A percentile compares a stretch with the other conserved stretches of the same genome.
phyloP scores from a whole-genome alignment of 2,888 invertebrate species.

The Acanthacorydalis orientalis region DNA sequence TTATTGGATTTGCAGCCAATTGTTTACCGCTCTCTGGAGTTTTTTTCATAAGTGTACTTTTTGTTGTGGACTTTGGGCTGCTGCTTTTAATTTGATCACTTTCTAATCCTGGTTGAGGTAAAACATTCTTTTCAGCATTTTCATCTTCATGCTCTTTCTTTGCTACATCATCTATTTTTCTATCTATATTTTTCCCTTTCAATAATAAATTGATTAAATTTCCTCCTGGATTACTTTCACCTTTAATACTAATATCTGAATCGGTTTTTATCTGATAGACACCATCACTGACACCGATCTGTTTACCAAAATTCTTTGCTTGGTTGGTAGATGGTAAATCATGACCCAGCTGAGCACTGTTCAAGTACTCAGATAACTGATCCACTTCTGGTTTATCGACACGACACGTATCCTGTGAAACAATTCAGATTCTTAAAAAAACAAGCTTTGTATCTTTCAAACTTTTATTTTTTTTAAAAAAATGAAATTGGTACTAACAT shows the following conservation, averaged over 20 bases:
- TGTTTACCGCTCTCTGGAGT: no score
- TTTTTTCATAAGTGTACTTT: background rate
- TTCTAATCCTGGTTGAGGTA: slow-evolving; percentile 6
- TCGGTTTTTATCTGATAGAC: slow-evolving; percentile 10
- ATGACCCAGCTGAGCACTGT: background rate
- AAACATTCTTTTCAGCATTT: slow-evolving; percentile 7
- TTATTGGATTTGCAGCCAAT: slow-evolving; percentile 4
- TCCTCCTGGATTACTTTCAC: background rate
- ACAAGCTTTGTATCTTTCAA: background rate
- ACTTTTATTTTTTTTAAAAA: background rate
- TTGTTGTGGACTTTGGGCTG: slow-evolving; percentile 7
- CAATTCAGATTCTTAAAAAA: background rate
- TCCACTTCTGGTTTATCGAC: background rate
- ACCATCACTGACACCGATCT: slow-evolving; percentile 8
- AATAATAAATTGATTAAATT: slow-evolving; percentile 1
- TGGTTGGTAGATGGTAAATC: slow-evolving; percentile 3
- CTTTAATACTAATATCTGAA: slow-evolving; percentile 4
- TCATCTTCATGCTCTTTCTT: slow-evolving; percentile 7
- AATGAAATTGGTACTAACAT: background rate
- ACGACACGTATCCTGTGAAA: background rate
- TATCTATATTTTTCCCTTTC: background rate
- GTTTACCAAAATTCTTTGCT: slow-evolving; percentile 7
- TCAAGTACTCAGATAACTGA: background rate
- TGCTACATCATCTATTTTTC: background rate
- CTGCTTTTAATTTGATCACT: slow-evolving; percentile 4